Evolutionary conservation across 2,888 invertebrate species (phyloP), one percentile per base, ranked within the genome.

Genomic region (Tricholauxania praeusta): DNA sequence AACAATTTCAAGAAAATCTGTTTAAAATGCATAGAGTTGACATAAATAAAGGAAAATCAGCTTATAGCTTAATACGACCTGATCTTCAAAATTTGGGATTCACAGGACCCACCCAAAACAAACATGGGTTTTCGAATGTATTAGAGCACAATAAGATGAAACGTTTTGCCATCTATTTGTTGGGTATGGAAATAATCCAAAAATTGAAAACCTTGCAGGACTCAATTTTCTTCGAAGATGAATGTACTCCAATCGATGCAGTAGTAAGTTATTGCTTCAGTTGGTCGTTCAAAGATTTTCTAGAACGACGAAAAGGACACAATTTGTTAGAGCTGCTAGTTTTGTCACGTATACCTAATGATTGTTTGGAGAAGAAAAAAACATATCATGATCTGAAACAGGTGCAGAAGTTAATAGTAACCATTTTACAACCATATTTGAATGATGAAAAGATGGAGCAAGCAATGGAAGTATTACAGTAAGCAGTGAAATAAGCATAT

Each of bases 341-440:
- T 22, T 19, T 51, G 22, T 14, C 22, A 15, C 15, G 8, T 15
- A 22, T 64, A 6, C 8, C 51, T 8, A 14, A 12, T 51, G 51
- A 49, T 15, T 51, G 64, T 22, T 51, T 64, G 28, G 64, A 64
- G 15, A 17, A 51, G 64, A 49, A 51, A 15, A 64, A 64, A 51
- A 4, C 19, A 14, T 51, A 51, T 15, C 22, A 51, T n/a, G 64
- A 64, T 28, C 3, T 64, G 19, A 51, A 64, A 14, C 22, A 19
- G 15, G 15, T 64, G 51, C 64, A 64, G 28, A 17, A 64, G 8
- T 64, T 28, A 19, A 15, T 64, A 2, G 15, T 49, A 0, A 19
- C 22, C 14, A n/a, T 64, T 15, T 15, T 64, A 14, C 28, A 22
- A 28, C 22, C 51, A 14, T 64, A 51, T 51, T 15, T 64, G 1